Conservation (phyloP, 2,113 vertebrate genomes). For the Stictonetta naevosa region DNA sequence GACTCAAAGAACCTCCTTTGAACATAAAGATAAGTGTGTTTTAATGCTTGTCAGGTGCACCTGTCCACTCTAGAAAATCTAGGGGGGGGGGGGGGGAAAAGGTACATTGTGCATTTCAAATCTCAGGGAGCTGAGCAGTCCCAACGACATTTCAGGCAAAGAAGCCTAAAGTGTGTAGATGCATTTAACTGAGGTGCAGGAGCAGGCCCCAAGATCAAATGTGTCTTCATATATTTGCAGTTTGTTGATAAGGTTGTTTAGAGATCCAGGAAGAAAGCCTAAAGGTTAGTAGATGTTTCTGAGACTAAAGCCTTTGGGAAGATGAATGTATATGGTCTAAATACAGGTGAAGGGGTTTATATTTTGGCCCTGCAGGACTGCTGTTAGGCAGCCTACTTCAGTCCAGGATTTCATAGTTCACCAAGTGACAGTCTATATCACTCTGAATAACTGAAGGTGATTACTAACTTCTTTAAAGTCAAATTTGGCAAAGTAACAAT, state of each 20-base stretch:
- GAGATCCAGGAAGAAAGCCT: not conserved
- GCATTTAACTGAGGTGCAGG: not conserved
- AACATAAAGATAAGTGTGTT: not conserved
- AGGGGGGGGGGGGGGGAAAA: not conserved
- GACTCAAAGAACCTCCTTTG: not conserved
- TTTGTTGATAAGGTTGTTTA: not conserved
- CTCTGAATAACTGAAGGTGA: not conserved
- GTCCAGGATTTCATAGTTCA: not conserved
- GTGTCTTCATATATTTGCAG: not conserved
- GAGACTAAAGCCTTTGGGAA: not conserved
- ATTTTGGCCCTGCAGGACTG: not conserved
- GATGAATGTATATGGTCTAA: not conserved
- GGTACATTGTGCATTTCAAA: not conserved
- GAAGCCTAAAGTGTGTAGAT: not conserved
- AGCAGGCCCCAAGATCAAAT: not conserved
- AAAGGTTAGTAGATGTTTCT: not conserved
- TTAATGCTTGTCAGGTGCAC: not conserved
- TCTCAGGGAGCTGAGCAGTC: not conserved
- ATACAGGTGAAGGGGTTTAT: fast-evolving
- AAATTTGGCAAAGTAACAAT: not conserved
- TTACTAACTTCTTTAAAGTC: not conserved
- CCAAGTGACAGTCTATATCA: not conserved
- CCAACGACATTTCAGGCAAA: not conserved
- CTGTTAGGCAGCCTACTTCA: not conserved
- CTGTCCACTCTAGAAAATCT: not conserved